phyloP scores from a whole-genome alignment of 1,140 invertebrate species.

The Harpegnathos saltator region DNA sequence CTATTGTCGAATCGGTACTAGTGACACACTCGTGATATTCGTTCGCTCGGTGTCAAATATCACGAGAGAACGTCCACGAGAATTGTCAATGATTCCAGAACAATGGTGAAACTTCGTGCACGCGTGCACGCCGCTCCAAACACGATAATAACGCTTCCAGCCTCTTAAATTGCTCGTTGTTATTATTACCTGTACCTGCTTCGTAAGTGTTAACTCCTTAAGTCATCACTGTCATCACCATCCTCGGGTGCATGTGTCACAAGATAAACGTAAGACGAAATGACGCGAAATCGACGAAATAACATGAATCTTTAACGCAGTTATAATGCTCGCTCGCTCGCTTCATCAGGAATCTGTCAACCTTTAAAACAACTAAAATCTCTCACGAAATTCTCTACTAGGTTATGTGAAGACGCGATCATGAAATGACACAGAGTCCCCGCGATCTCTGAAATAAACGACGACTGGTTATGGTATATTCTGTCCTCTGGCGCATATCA shows the following conservation, averaged over 20 bases:
- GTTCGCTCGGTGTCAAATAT: background rate
- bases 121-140: background rate
- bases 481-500: constrained; percentile 20
- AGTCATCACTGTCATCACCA: background rate
- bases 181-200: background rate
- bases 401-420: constrained; percentile 61
- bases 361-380: background rate
- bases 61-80: background rate
- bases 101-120: background rate
- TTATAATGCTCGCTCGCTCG: background rate
- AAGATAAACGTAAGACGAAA: background rate
- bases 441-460: background rate
- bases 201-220: constrained; percentile 35
- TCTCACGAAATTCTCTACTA: constrained; percentile 15
- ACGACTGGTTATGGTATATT: constrained; percentile 34
- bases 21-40: constrained; percentile 11
- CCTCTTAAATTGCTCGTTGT: constrained; percentile 11
- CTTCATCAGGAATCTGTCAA: background rate
- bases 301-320: no score
- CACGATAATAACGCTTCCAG: constrained; percentile 11
- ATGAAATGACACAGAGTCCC: constrained; percentile 8
- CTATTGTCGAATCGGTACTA: no score
- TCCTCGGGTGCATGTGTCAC: background rate
- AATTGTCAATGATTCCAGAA: constrained; percentile 1
- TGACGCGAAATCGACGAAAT: background rate